A percentile compares a stretch with the other conserved stretches of the same genome.
These are phyloP conservation scores for Triplophysa bombifrons DNA, from an alignment of 2,797 vertebrate species.

Conservation along the genomic window DNA sequence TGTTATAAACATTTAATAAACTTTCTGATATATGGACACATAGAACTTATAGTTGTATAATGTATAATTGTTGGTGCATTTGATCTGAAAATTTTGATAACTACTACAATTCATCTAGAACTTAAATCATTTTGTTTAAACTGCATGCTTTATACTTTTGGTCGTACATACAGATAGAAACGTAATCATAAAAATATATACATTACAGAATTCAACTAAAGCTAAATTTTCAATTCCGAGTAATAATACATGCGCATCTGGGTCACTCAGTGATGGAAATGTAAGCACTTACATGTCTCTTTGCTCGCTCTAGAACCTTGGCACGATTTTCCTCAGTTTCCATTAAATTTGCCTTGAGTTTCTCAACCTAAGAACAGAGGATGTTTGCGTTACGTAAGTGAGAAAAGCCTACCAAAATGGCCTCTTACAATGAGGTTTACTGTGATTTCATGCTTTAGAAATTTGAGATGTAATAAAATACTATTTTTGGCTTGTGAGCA, in stretches of 20 bases:
- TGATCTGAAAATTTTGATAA: too few species aligned
- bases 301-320: conserved; percentile 76
- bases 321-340: conserved; percentile 68
- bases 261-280: neutral
- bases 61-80: too few species aligned
- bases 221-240: neutral
- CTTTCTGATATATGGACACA: too few species aligned
- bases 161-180: too few species aligned
- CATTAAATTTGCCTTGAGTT: conserved; percentile 69
- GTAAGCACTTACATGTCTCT: conserved; percentile 74
- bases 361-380: conserved; percentile 68
- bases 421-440: neutral
- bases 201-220: neutral
- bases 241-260: neutral
- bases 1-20: too few species aligned
- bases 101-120: too few species aligned
- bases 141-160: neutral
- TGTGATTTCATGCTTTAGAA: neutral
- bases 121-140: neutral
- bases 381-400: neutral
- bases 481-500: neutral
- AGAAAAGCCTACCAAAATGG: neutral
- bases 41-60: too few species aligned
- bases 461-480: neutral
- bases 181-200: neutral